phyloP scores from a whole-genome alignment of 2,888 invertebrate genomes.

The Philopedon plagiatum region DNA sequence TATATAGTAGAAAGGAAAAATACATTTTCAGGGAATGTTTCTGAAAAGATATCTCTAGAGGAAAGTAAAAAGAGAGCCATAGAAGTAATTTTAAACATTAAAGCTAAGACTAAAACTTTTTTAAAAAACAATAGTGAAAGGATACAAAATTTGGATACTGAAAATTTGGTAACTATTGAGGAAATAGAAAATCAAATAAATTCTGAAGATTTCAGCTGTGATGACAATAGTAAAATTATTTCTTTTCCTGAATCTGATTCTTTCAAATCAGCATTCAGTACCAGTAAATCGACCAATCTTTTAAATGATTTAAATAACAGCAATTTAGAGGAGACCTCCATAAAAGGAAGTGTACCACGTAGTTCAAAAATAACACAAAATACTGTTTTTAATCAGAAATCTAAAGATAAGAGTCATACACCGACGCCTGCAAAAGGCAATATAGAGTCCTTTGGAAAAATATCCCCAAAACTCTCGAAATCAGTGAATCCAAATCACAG shows the following conservation, averaged over 20 bases:
- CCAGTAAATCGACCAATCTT: background rate
- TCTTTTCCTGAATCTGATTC: constrained; percentile 10
- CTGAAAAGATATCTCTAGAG: constrained; percentile 47
- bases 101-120: constrained; percentile 42
- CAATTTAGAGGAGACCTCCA: background rate
- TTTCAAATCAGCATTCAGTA: constrained; percentile 3
- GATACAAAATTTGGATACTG: background rate
- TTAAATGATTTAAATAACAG: background rate
- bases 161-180: constrained; percentile 20
- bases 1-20: constrained; percentile 45
- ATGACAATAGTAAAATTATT: constrained; percentile 17
- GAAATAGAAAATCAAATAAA: constrained; percentile 32
- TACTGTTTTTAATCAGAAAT: background rate
- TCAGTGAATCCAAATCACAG: constrained; percentile 1
- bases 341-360: background rate
- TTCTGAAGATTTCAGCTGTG: constrained; percentile 46
- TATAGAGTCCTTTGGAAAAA: background rate
- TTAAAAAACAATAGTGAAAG: background rate
- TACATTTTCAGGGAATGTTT: constrained; percentile 48
- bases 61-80: constrained; percentile 52
- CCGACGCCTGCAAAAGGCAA: background rate
- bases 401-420: background rate
- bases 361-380: background rate
- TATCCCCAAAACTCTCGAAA: constrained; percentile 4
- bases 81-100: constrained; percentile 56